Percentiles rank a stretch among this genome's conserved stretches.
phyloP scores from a whole-genome alignment of 1,140 invertebrate genomes.

The Atta texana region DNA sequence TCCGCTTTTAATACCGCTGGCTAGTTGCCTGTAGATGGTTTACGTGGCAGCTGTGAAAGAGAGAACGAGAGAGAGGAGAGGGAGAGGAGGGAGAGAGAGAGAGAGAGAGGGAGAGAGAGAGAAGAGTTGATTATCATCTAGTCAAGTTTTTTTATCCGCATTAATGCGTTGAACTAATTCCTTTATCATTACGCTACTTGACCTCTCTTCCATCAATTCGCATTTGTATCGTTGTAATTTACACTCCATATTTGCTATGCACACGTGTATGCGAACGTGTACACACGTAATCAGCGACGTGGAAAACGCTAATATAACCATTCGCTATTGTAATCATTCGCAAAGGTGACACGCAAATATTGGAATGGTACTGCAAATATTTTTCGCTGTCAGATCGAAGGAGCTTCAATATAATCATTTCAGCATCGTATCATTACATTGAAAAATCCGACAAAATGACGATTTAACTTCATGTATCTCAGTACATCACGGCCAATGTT shows the following conservation, averaged over 20 bases:
- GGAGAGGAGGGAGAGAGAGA: background rate
- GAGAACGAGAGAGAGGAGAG: background rate
- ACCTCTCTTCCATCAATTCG: background rate
- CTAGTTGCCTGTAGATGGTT: constrained; percentile 69
- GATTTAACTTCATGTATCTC: constrained; percentile 28
- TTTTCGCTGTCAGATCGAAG: constrained; percentile 22
- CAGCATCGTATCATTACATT: constrained; percentile 1
- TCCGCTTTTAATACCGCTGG: constrained; percentile 82
- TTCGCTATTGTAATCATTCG: constrained; percentile 47
- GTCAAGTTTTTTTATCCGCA: constrained; percentile 22
- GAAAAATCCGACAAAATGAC: constrained; percentile 31
- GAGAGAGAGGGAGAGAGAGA: background rate
- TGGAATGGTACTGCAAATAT: constrained; percentile 47
- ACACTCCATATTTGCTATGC: constrained; percentile 37
- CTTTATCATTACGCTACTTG: constrained; percentile 12
- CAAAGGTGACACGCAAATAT: constrained; percentile 43
- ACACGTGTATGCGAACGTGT: background rate
- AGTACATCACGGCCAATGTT: background rate
- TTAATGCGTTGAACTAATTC: constrained; percentile 35
- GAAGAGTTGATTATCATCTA: background rate
- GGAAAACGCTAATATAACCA: constrained; percentile 38
- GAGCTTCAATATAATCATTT: constrained; percentile 27
- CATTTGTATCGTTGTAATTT: constrained; percentile 57
- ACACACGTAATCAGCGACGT: constrained; percentile 40
- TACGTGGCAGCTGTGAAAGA: background rate